Evolutionary conservation across 1,140 invertebrate genomes (phyloP), one percentile per base, ranked within the genome.

Genomic region (Anthonomus grandis): DNA sequence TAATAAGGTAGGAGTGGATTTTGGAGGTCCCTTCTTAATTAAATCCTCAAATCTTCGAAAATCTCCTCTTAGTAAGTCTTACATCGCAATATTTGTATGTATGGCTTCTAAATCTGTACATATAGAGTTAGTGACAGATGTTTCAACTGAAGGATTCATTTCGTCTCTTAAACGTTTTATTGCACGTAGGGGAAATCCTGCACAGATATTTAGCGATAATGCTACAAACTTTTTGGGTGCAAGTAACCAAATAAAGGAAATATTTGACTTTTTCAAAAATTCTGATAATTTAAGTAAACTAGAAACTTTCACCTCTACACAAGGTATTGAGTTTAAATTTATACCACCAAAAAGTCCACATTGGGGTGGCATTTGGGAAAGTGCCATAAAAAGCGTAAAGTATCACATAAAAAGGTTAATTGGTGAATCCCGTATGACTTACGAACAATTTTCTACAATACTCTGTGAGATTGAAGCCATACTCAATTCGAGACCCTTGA

Each of bases 91-190:
- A 6, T 76, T 76, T 45, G 68, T 72, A 0, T 75, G 75, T 47
- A 37, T 62, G 34, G 66, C 48, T 37, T 71, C 67, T 4, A 62
- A 75, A 48, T 76, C 75, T 0, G 62, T 79, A 1, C 76, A 80
- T 52, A 17, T 79, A 1, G 76, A 79, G 51, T n/a, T 74, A 0
- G 71, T 66, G 0, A 59, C 63, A 9, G 65, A 62, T 3, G 47
- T 78, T 3, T 54, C 65, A 2, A 73, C 74, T 0, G 65, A 73
- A 21, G 64, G 64, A 0, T 76, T 75, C 46, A 39, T 78, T 13
- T 62, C 64, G 25, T 64, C 67, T 17, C 44, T 78, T 1, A 41
- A 70, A 13, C 37, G 75, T 27, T 75, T 79, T 59, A 66, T 78
- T n/a, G 63, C 70, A 12, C 53, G 72, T 22, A 56, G 73, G 38